Base-by-base conservation (phyloP, 2,797 vertebrate genomes). In the Crocidura indochinensis region DNA sequence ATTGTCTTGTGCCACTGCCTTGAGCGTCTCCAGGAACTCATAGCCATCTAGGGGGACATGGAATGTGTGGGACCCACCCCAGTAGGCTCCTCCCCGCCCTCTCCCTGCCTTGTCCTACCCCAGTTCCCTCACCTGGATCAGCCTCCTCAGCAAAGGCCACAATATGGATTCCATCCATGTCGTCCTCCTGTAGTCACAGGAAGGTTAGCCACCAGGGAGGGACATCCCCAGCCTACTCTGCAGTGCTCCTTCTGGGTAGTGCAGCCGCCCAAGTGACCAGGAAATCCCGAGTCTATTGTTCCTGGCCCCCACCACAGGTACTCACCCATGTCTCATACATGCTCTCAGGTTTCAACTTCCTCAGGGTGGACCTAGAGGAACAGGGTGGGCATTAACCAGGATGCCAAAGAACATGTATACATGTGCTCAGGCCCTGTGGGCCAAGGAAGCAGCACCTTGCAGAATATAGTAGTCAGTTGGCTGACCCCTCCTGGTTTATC, bases 301-400 rank as follows among this genome's bases (percentile, higher is more conserved):
- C 51, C 51, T 10, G 51, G 38, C 38, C 38, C 38, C 38, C 38
- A 38, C 38, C 0, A 0, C 27, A 7, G 5, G 1, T 26, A 96
- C 98, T 97, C 98, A 99, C 99, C 99, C 99, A 99, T 82, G 98
- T 99, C 96, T 99, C 98, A n/a, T 99, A 99, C 99, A 99, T 99
- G 97, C 98, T 99, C 95, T 99, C 98, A 4, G 99, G 98, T 95
- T 98, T 98, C 8, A 99, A 98, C 74, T 99, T 99, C 96, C 98
- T 98, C 95, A 99, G 96, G 14, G 99, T 99, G 1, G 99, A 98
- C 91, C 99, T 99, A 94, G 49, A 82, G 93, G 93, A 92, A 96
- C n/a, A 74, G 71, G 22, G 24, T 27, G 17, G 60, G 14, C 60
- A 10, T n/a, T 91, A 53, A 20, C 20, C 56, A 60, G 56, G 56